These are phyloP conservation scores for Microplitis mediator DNA, from an alignment of 1,140 invertebrate species.

Conservation along the genomic window DNA sequence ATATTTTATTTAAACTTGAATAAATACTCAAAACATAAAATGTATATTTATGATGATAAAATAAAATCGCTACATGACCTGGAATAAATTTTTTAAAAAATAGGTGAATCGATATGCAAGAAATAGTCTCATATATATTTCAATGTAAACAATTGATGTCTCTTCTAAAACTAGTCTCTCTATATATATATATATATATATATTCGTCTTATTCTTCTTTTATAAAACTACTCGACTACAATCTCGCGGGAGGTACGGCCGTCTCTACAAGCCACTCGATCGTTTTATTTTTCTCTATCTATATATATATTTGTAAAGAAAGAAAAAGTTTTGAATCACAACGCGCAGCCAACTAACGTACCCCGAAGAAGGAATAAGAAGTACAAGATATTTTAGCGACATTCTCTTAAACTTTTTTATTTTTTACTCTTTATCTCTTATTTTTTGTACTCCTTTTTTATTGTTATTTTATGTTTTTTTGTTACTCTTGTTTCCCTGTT, in stretches of 20 bases:
- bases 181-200: too few relatives aligned
- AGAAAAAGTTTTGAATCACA: conserved; percentile 6
- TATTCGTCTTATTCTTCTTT: too few relatives aligned
- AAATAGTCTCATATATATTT: conserved; percentile 10
- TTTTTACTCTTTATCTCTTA: conserved; percentile 16
- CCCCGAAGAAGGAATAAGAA: not conserved
- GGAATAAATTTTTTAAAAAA: conserved; percentile 8
- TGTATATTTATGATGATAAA: not conserved
- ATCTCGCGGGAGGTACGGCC: conserved; percentile 26
- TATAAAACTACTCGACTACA: conserved; percentile 4
- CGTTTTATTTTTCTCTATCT: conserved; percentile 17
- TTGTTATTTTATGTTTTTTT: too few relatives aligned
- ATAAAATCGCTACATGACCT: not conserved
- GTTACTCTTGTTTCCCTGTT: not conserved
- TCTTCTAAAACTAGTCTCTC: conserved; percentile 13
- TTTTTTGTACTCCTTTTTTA: not conserved
- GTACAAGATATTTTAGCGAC: conserved; percentile 12
- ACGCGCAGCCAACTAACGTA: not conserved
- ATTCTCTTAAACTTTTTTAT: conserved; percentile 9
- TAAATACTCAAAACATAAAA: not conserved
- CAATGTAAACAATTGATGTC: conserved; percentile 18
- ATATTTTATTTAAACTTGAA: too few relatives aligned
- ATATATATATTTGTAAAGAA: not conserved
- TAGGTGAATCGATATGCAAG: conserved; percentile 17
- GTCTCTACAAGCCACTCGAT: conserved; percentile 28